Evolutionary conservation across 1,140 invertebrate genomes (phyloP), one percentile per base, ranked within the genome.

Genomic region (Drosophila pruinosa): DNA sequence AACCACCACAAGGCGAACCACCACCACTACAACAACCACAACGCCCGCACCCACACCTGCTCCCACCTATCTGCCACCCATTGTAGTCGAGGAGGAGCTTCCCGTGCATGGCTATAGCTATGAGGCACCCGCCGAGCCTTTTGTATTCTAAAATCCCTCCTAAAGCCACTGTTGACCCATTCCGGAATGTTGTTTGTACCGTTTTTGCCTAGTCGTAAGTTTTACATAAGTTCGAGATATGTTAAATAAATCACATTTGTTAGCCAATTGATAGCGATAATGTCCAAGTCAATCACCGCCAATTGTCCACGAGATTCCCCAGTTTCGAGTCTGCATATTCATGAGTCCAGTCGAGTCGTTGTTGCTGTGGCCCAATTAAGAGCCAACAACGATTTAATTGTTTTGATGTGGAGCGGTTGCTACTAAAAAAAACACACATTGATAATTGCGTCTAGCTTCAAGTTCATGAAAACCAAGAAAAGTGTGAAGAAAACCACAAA

Each of bases 381-480:
- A 45, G 54, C 6, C 28, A 24, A 83, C 78, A 67, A 77, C 48
- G 57, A 17, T 63, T 74, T 74, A 77, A 86, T 77, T 77, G 73
- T 38, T 58, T 17, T 59, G 24, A 74, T 63, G 31, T 47, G 48
- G 36, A 48, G 57, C 57, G 43, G 17, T 19, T 43, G 21, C 12
- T 48, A 34, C 8, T 15, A 67, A 47, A 68, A 15, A 76, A 45
- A 58, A 53, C 72, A 80, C 65, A 81, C 39, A 64, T 54, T 65
- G 52, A 86, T 86, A 86, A 86, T 86, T 86, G 82, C 47, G 57
- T 54, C 6, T 56, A 14, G 28, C 65, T 56, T 48, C 65, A 83
- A 83, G 82, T 85, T 80, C 76, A 83, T 76, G 80, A 85, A 83
- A 83, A 83, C 59, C 56, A 36, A 88, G 78, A 86, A 86, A 88